phyloP scores from a whole-genome alignment of 2,113 vertebrate species.

The Eubucco bourcierii region DNA sequence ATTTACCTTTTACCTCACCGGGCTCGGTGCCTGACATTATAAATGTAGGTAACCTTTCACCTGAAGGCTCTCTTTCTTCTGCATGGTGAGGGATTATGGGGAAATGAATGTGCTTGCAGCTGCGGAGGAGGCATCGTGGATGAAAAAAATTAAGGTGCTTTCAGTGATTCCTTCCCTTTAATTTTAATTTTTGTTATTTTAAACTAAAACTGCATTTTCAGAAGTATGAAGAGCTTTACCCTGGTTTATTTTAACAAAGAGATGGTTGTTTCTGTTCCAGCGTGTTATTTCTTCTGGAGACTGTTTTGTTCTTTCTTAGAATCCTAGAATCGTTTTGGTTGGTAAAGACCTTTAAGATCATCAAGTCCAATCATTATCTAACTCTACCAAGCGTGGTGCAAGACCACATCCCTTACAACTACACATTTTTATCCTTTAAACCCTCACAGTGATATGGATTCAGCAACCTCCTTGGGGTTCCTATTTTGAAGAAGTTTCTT shows the following conservation, averaged over 20 bases:
- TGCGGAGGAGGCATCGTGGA: slow-evolving; percentile 26
- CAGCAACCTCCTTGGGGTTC: too few relatives aligned
- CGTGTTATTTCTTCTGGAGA: neutral
- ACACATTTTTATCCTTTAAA: too few relatives aligned
- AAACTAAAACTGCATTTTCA: neutral
- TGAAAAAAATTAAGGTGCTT: neutral
- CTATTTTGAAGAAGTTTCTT: too few relatives aligned
- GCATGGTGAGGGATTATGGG: slow-evolving; percentile 47
- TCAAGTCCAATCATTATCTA: too few relatives aligned
- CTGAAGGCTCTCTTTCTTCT: slow-evolving; percentile 71
- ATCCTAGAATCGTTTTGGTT: too few relatives aligned
- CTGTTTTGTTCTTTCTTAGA: neutral
- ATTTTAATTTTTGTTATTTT: neutral
- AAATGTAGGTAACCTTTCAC: slow-evolving; percentile 84
- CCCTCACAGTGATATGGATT: too few relatives aligned
- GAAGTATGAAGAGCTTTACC: neutral
- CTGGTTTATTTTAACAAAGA: neutral
- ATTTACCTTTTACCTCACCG: slow-evolving; percentile 80
- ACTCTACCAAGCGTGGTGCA: too few relatives aligned
- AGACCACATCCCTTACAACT: too few relatives aligned
- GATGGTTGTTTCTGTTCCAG: neutral
- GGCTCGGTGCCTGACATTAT: slow-evolving; percentile 77
- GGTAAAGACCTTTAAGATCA: too few relatives aligned
- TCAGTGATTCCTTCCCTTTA: neutral
- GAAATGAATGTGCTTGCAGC: slow-evolving; percentile 40